Percentiles rank a stretch among this genome's conserved stretches.
These are phyloP conservation scores for Rhynchophorus ferrugineus DNA, from an alignment of 1,140 invertebrate species.

Conservation along the genomic window DNA sequence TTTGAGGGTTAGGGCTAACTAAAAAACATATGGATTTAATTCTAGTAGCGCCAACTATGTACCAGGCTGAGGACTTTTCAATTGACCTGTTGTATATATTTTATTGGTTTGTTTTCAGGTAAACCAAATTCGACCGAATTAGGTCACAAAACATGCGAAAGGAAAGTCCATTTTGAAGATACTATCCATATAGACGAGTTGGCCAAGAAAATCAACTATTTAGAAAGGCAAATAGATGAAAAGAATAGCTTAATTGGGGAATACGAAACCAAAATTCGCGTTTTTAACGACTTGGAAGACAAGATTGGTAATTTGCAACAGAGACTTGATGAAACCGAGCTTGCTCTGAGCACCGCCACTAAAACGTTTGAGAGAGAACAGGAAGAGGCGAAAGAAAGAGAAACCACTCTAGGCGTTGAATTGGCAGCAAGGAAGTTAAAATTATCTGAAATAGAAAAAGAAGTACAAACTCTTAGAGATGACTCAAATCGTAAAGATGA, in stretches of 20 bases:
- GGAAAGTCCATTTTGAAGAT: slow-evolving; percentile 36
- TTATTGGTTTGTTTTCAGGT: slow-evolving; percentile 2
- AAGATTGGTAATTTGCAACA: slow-evolving; percentile 46
- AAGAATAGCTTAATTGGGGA: slow-evolving; percentile 28
- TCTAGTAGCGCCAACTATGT: too few relatives aligned
- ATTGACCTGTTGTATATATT: too few relatives aligned
- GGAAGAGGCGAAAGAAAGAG: slow-evolving; percentile 47
- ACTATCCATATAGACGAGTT: slow-evolving; percentile 11
- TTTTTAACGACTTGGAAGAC: slow-evolving; percentile 47
- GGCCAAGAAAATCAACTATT: slow-evolving; percentile 17
- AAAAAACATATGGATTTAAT: too few relatives aligned
- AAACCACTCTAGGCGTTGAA: slow-evolving; percentile 49
- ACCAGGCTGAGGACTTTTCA: too few relatives aligned
- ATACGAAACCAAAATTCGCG: slow-evolving; percentile 25
- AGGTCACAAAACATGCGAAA: slow-evolving; percentile 28
- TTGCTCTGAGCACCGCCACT: slow-evolving; percentile 45
- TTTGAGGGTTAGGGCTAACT: too few relatives aligned
- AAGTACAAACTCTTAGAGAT: slow-evolving; percentile 49
- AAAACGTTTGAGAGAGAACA: slow-evolving; percentile 52
- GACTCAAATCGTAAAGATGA: slow-evolving; percentile 52
- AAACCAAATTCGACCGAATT: slow-evolving; percentile 34
- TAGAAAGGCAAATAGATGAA: slow-evolving; percentile 19
- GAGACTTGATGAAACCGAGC: slow-evolving; percentile 47
- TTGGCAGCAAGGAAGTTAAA: slow-evolving; percentile 48
- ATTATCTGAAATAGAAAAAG: slow-evolving; percentile 47